Evolutionary conservation across 1,140 invertebrate species (phyloP), one percentile per base, ranked within the genome.

Genomic region (Drosophila sechellia): DNA sequence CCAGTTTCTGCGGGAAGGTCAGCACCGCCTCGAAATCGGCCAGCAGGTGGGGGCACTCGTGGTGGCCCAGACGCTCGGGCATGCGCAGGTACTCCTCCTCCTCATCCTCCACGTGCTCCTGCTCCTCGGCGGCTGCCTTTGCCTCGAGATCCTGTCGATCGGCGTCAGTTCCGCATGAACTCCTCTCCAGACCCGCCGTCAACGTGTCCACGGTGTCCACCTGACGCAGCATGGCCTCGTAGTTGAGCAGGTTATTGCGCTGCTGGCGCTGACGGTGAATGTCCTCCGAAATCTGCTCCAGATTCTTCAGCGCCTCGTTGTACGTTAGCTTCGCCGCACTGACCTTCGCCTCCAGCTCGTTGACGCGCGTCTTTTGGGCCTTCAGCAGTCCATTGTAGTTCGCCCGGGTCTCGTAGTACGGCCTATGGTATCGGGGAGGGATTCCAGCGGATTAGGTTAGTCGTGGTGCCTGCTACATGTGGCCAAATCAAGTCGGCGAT

Each of bases 251-350:
- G 50, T 90, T 81, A n/a, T 90, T 84, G 22, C 86, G 85, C 63
- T 92, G 91, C 71, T 92, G 90, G 2, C 91, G 73, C 49, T 92
- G 86, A 75, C 95, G 94, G 91, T 99, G 97, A 81, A 99, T 98
- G 92, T 98, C 97, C 93, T 98, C 97, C 50, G 97, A 98, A 86
- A 99, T 98, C 91, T 95, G 94, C 93, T 99, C 98, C 3, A 99
- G 93, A 86, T 97, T 97, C 81, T 96, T 94, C 8, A 99, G 93
- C 1, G 97, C 97, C 81, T 97, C 95, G 0, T 97, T 95, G 91
- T 98, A 98, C 57, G 95, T 95, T 85, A 95, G 94, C 92, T 99
- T 99, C 0, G 96, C 95, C 69, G 95, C 95, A 6, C 94, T 91
- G 5, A 99, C 97, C 72, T 95, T 95, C 65, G 94, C 94, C 92